Base-by-base conservation (phyloP, 2,888 invertebrate genomes). In the Philereme vetulata region DNA sequence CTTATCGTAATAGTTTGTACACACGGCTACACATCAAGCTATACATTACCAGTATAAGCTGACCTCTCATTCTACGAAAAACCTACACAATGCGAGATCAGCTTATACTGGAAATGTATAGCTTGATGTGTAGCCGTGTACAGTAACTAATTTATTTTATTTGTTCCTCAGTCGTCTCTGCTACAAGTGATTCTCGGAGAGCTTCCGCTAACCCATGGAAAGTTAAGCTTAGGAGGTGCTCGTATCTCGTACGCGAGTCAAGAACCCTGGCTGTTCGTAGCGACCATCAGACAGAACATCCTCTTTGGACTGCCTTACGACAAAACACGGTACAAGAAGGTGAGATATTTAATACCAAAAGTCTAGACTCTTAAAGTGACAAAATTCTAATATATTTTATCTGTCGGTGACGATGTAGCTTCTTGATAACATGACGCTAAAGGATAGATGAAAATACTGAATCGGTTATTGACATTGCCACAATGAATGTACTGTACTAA, bases 201-300 rank as follows among this genome's bases (percentile, higher is more conserved):
- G 82, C 81, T 97, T 10, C 93, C 94, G 0, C 85, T 94, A 4
- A 82, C 86, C 0, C 82, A 88, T 35, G 97, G 97, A 0, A 88
- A 88, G 0, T 77, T 96, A 51, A 82, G 92, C 2, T 82, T 96
- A 10, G 92, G 93, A 1, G 96, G 96, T 4, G 82, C 81, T 1
- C 86, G 84, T 3, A 75, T 95, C n/a, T 92, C 95, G 0, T 97
- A 96, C 78, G 95, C 95, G 1, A 94, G 96, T 50, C 97, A 97
- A 84, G 95, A 97, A 71, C 95, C 97, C 0, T 97, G 97, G 97
- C 82, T 95, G 1, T 95, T 95, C 70, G 93, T 94, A 0, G 94
- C 94, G 1, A 94, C 95, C 1, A 93, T 97, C 3, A 91, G 95
- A 46, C 95, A 96, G 72, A 97, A 97, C 77, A 96, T 97, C 62